Percentiles rank a stretch among this genome's conserved stretches.
phyloP scores from a whole-genome alignment of 2,797 vertebrate species.

The Sus cebifrons region DNA sequence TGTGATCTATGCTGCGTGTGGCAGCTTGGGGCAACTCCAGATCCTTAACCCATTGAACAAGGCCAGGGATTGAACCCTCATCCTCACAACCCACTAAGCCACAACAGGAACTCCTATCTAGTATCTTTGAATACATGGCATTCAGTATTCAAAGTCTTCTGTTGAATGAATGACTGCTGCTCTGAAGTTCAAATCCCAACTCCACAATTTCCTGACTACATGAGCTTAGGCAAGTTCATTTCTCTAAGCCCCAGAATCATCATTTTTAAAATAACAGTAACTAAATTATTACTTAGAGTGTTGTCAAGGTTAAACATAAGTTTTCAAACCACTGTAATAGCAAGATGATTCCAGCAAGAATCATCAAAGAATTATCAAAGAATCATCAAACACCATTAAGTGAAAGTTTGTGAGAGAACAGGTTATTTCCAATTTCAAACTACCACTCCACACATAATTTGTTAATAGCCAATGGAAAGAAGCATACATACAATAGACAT shows the following conservation, averaged over 20 bases:
- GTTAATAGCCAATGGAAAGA: conserved; percentile 4
- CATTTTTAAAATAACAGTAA: conserved; percentile 48
- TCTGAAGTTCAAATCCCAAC: conserved; percentile 44
- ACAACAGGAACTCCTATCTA: not conserved
- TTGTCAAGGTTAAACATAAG: not conserved
- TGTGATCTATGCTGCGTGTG: too few species aligned
- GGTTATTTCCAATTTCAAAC: not conserved
- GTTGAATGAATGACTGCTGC: not conserved
- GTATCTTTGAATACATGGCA: conserved; percentile 6
- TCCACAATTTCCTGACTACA: conserved; percentile 17
- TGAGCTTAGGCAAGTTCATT: not conserved
- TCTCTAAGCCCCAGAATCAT: conserved; percentile 32
- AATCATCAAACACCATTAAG: not conserved
- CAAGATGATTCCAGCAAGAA: conserved; percentile 21
- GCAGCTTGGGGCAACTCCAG: too few species aligned
- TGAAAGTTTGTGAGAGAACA: conserved; percentile 3
- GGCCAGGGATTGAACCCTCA: too few species aligned
- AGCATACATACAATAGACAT: not conserved
- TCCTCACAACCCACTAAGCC: too few species aligned
- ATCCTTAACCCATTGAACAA: too few species aligned
- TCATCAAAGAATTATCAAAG: conserved; percentile 26
- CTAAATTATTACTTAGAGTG: not conserved
- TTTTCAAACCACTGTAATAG: not conserved
- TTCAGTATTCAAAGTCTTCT: conserved; percentile 6
- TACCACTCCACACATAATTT: not conserved